phyloP scores from a whole-genome alignment of 1,140 invertebrate genomes.

The Coptotermes formosanus region DNA sequence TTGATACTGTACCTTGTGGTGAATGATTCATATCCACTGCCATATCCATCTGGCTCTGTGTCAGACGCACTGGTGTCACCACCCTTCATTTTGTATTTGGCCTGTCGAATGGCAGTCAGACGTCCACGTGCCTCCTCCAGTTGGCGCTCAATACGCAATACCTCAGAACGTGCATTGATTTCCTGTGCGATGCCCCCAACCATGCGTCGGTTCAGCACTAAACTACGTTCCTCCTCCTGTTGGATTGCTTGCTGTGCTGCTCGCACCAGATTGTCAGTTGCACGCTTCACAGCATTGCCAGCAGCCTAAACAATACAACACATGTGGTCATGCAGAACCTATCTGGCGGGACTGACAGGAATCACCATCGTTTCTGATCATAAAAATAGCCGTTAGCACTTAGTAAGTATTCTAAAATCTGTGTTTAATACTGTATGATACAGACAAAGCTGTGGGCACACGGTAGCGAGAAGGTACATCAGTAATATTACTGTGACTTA shows the following conservation, averaged over 20 bases:
- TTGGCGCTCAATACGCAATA: constrained; percentile 90
- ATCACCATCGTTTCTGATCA: no score
- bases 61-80: constrained; percentile 56
- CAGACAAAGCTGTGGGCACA: no score
- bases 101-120: constrained; percentile 79
- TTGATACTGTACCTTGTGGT: constrained; percentile 35
- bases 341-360: no score
- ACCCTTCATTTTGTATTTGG: constrained; percentile 72
- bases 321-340: neutral
- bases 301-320: constrained; percentile 65
- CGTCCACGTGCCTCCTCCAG: constrained; percentile 88
- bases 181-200: constrained; percentile 92
- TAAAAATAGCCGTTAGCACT: no score
- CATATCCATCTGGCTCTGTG: constrained; percentile 49
- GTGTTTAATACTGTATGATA: no score
- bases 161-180: constrained; percentile 83
- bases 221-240: constrained; percentile 82
- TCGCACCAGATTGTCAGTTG: constrained; percentile 93
- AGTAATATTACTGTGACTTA: no score
- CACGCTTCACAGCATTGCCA: constrained; percentile 95
- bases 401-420: no score
- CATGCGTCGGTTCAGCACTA: constrained; percentile 88
- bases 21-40: constrained; percentile 48
- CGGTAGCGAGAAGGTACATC: no score
- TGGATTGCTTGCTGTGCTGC: constrained; percentile 92